These are phyloP conservation scores for Drosophila bipectinata DNA, from an alignment of 1,140 invertebrate genomes.

Conservation along the genomic window DNA sequence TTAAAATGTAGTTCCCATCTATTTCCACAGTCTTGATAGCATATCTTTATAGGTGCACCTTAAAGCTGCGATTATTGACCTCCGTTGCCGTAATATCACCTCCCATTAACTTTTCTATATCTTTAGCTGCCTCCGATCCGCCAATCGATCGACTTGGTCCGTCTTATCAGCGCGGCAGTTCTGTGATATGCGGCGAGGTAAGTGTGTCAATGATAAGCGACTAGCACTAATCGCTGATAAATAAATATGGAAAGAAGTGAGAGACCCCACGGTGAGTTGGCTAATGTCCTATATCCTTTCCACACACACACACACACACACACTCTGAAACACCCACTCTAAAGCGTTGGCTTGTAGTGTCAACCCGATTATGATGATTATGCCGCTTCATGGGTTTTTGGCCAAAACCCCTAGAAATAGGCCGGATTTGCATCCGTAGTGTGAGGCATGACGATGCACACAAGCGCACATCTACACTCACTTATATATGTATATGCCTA, in stretches of 20 bases:
- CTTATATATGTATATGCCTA: too few species aligned
- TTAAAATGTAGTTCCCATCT: too few species aligned
- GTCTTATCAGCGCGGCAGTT: slow-evolving; percentile 8
- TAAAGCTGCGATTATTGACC: too few species aligned
- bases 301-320: neutral
- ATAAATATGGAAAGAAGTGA: neutral
- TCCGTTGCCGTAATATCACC: too few species aligned
- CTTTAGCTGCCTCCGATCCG: slow-evolving; percentile 7
- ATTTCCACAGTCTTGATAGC: too few species aligned
- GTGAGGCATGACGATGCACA: too few species aligned
- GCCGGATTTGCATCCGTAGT: neutral
- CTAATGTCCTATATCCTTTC: too few species aligned
- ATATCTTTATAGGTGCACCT: too few species aligned
- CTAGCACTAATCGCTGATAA: slow-evolving; percentile 31
- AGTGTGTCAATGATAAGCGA: slow-evolving; percentile 70
- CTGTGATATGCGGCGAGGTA: slow-evolving; percentile 6
- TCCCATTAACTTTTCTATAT: neutral
- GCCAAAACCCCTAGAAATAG: slow-evolving; percentile 5
- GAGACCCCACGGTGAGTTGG: too few species aligned
- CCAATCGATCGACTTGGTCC: too few species aligned
- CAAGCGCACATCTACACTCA: too few species aligned
- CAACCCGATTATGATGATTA: slow-evolving; percentile 74
- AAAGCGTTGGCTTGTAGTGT: slow-evolving; percentile 58
- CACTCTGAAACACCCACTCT: neutral
- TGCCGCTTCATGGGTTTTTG: slow-evolving; percentile 35